Percentiles rank a stretch among this genome's conserved stretches.
These are phyloP conservation scores for Drosophila nikananu DNA, from an alignment of 1,140 invertebrate genomes.

Conservation along the genomic window DNA sequence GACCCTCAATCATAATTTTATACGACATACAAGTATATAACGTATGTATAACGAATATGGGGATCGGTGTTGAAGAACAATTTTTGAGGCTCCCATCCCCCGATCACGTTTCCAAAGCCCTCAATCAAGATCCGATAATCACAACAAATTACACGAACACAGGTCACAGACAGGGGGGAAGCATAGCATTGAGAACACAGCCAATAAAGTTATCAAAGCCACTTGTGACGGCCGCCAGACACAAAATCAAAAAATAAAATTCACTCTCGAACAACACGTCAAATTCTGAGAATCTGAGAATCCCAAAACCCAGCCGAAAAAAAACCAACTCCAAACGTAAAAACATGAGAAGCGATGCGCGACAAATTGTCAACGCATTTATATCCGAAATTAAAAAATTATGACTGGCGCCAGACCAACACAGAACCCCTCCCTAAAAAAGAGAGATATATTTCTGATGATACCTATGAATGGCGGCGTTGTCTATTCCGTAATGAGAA, in stretches of 20 bases:
- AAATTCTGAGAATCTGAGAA: constrained; percentile 64
- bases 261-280: constrained; percentile 55
- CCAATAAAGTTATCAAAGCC: constrained; percentile 74
- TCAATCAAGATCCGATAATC: constrained; percentile 62
- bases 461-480: constrained; percentile 51
- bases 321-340: constrained; percentile 19
- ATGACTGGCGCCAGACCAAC: constrained; percentile 62
- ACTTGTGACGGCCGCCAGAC: constrained; percentile 55
- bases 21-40: neutral
- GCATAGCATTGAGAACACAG: constrained; percentile 29
- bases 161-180: constrained; percentile 1
- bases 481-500: constrained; percentile 59
- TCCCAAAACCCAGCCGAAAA: constrained; percentile 26
- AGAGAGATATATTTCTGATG: constrained; percentile 20
- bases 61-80: neutral
- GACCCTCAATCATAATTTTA: constrained; percentile 36
- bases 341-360: constrained; percentile 23
- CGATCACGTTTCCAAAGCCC: constrained; percentile 46
- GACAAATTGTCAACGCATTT: constrained; percentile 72
- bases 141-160: constrained; percentile 59
- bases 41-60: neutral
- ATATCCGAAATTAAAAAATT: constrained; percentile 65
- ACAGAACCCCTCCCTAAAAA: constrained; percentile 16
- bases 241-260: constrained; percentile 44
- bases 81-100: neutral